Percentiles rank a stretch among this genome's conserved stretches.
Conservation (phyloP, 1,140 invertebrate species). For the Drosophila eugracilis region DNA sequence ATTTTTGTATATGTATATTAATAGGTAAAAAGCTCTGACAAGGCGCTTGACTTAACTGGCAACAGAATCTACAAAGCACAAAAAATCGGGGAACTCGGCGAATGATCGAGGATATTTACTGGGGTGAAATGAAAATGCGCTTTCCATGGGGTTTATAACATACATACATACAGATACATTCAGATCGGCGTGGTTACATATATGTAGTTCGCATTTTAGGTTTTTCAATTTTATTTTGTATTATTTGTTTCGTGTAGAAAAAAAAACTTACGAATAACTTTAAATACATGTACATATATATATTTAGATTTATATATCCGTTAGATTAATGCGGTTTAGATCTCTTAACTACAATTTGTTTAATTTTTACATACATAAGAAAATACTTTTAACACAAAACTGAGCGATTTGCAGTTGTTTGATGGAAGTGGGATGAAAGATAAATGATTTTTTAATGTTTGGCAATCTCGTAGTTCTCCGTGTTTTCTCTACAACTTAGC, state of each 20-base stretch:
- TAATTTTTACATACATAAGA: slow-evolving; percentile 66
- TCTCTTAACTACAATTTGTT: slow-evolving; percentile 70
- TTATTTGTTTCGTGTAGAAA: slow-evolving; percentile 66
- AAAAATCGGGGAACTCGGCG: slow-evolving; percentile 16
- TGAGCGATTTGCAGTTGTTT: slow-evolving; percentile 35
- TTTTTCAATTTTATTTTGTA: slow-evolving; percentile 38
- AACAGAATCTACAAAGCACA: slow-evolving; percentile 78
- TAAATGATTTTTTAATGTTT: slow-evolving; percentile 22
- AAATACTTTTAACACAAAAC: slow-evolving; percentile 56
- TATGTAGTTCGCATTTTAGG: slow-evolving; percentile 32
- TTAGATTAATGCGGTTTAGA: slow-evolving; percentile 43
- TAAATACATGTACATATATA: slow-evolving; percentile 66
- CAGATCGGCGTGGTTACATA: slow-evolving; percentile 30
- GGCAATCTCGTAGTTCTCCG: slow-evolving; percentile 30
- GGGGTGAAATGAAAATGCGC: slow-evolving; percentile 35
- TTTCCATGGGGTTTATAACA: slow-evolving; percentile 31
- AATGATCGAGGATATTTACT: neutral
- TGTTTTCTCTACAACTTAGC: slow-evolving; percentile 6
- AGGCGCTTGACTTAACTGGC: slow-evolving; percentile 72
- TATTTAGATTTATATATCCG: slow-evolving; percentile 57
- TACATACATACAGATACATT: slow-evolving; percentile 50
- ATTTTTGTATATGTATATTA: slow-evolving; percentile 47
- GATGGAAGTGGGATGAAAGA: slow-evolving; percentile 29
- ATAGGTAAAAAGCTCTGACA: slow-evolving; percentile 77
- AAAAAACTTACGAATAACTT: slow-evolving; percentile 64